Conservation (phyloP, 2,888 invertebrate species). For the Patella pellucida region DNA sequence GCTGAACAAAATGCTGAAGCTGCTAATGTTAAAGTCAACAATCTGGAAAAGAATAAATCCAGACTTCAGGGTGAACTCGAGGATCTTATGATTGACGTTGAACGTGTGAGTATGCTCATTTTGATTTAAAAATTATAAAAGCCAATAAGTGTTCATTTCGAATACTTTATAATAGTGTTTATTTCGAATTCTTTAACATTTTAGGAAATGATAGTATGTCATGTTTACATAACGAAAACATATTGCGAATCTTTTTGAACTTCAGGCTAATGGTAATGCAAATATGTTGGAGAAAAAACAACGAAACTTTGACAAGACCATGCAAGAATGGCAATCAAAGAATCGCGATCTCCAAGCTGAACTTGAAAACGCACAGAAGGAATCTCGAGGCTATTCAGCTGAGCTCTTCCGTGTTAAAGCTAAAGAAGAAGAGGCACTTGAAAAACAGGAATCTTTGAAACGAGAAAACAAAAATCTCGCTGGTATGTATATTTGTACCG, state of each 20-base stretch:
- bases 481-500: constrained; percentile 44
- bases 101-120: background rate
- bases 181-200: background rate
- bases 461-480: constrained; percentile 94
- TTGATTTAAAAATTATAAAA: background rate
- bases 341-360: constrained; percentile 86
- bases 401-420: constrained; percentile 98
- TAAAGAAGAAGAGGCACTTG: constrained; percentile 95
- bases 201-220: background rate
- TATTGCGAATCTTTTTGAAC: background rate
- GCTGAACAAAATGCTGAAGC: constrained; percentile 95
- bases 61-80: constrained; percentile 88
- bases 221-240: background rate
- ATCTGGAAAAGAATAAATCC: constrained; percentile 97
- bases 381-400: constrained; percentile 98
- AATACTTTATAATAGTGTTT: too few species aligned
- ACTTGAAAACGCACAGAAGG: constrained; percentile 97
- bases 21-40: constrained; percentile 75
- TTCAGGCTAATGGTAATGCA: constrained; percentile 73
- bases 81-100: constrained; percentile 15
- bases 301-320: constrained; percentile 99
- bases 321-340: constrained; percentile 99
- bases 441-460: constrained; percentile 96
- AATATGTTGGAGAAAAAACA: constrained; percentile 96
- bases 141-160: too few species aligned